These are phyloP conservation scores for Caenorhabditis panamensis DNA, from an alignment of 2,888 invertebrate genomes.

Conservation along the genomic window DNA sequence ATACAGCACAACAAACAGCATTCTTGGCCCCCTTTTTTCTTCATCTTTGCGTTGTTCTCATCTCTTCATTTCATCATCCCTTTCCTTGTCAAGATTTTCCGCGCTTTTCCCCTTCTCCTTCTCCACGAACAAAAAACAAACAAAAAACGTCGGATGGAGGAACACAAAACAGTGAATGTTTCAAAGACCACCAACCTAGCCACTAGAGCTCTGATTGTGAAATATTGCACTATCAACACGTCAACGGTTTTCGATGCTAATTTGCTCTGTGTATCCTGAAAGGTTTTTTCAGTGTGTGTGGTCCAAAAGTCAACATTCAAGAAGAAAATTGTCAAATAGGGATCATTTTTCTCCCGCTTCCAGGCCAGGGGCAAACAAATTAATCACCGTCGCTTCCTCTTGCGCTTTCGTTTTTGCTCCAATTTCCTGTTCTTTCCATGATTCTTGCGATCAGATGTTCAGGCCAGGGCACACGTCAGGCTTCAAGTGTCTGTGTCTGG, in stretches of 20 bases:
- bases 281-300: conserved; percentile 15
- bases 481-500: conserved; percentile 46
- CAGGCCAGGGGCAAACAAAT: conserved; percentile 45
- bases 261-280: background rate
- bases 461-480: conserved; percentile 58
- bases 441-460: conserved; percentile 55
- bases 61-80: conserved; percentile 12
- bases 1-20: conserved; percentile 41
- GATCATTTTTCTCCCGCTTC: too few relatives aligned
- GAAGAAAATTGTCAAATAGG: too few relatives aligned
- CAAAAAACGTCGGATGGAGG: background rate
- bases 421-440: conserved; percentile 42
- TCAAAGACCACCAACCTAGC: conserved; percentile 11
- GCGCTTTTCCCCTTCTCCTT: background rate
- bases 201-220: background rate
- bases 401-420: conserved; percentile 3
- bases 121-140: background rate
- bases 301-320: conserved; percentile 24
- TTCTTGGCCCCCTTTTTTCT: conserved; percentile 18
- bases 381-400: conserved; percentile 36
- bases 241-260: conserved; percentile 11
- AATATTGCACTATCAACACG: conserved; percentile 6
- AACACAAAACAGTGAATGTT: conserved; percentile 1
- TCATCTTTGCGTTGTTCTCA: conserved; percentile 33
- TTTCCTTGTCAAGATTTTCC: background rate